phyloP scores from a whole-genome alignment of 2,797 vertebrate genomes.

The Protonibea diacanthus region DNA sequence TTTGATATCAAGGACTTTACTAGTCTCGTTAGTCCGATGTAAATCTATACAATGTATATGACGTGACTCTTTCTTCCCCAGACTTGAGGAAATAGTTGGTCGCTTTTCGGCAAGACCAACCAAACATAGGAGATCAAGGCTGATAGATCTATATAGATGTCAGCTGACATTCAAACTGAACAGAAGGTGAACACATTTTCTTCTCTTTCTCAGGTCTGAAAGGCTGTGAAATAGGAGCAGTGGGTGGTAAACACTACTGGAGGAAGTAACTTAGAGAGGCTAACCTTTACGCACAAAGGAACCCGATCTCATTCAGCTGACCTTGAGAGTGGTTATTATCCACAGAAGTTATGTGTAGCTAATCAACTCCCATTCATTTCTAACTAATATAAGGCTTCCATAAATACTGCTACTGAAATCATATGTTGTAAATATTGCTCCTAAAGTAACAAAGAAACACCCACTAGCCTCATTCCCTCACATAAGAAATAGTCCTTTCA shows the following conservation, averaged over 20 bases:
- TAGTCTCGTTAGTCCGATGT: slow-evolving; percentile 8
- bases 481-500: slow-evolving; percentile 15
- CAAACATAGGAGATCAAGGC: slow-evolving; percentile 55
- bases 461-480: slow-evolving; percentile 9
- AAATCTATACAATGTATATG: slow-evolving; percentile 32
- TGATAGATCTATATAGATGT: background rate
- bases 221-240: slow-evolving; percentile 34
- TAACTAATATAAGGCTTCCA: background rate
- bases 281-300: slow-evolving; percentile 25
- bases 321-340: slow-evolving; percentile 10
- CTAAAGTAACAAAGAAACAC: background rate
- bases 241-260: slow-evolving; percentile 13
- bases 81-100: background rate
- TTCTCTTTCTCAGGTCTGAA: slow-evolving; percentile 10
- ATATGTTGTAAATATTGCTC: slow-evolving; percentile 2
- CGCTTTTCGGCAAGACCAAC: slow-evolving; percentile 55
- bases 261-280: background rate
- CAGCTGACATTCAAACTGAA: slow-evolving; percentile 15
- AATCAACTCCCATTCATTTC: background rate
- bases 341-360: background rate
- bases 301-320: slow-evolving; percentile 24
- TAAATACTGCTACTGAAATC: background rate
- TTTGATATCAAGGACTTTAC: slow-evolving; percentile 35
- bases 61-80: background rate
- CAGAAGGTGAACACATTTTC: background rate